Base-by-base conservation (phyloP, 2,113 vertebrate species). In the Eudyptes chrysolophus region DNA sequence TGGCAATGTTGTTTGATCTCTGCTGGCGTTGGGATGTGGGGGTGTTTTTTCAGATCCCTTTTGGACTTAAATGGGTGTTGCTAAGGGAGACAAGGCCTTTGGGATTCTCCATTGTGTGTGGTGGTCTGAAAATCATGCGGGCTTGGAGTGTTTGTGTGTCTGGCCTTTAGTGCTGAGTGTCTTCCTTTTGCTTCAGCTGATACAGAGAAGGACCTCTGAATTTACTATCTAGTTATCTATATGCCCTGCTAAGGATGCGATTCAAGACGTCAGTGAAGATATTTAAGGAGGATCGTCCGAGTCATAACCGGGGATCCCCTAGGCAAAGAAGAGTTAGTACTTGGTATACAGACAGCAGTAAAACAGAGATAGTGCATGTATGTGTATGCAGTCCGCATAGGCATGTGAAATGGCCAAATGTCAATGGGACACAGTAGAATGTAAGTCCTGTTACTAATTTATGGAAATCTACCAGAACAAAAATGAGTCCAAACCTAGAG, bases 351-450 rank as follows among this genome's bases (percentile, higher is more conserved):
- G 49, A 7, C 30, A 66, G 48, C 55, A 62, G 51, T 55, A 61
- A 10, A 42, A 16, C 57, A 52, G 32, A 48, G 42, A 5, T 2
- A 4, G 26, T 19, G 13, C 12, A 0, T 58, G 0, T 27, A 5
- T 13, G 19, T n/a, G 22, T 40, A 5, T 60, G 58, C 11, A 20
- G 5, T 21, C 64, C 2, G 0, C 11, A 1, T 10, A 42, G 22
- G 36, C 16, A 12, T 10, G 0, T 17, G 58, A 49, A 51, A 10
- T 24, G 51, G 68, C 55, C 36, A 30, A 12, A 30, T 16, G 26
- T 25, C 13, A 48, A 7, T 5, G 21, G 48, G 29, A 20, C 42
- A 36, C 27, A 29, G 62, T 0, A 22, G 22, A 32, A n/a, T 32
- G 0, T 20, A 64, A 27, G 38, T 71, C 36, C 70, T 85, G 40